phyloP scores from a whole-genome alignment of 2,797 vertebrate species.

The Pterois miles region DNA sequence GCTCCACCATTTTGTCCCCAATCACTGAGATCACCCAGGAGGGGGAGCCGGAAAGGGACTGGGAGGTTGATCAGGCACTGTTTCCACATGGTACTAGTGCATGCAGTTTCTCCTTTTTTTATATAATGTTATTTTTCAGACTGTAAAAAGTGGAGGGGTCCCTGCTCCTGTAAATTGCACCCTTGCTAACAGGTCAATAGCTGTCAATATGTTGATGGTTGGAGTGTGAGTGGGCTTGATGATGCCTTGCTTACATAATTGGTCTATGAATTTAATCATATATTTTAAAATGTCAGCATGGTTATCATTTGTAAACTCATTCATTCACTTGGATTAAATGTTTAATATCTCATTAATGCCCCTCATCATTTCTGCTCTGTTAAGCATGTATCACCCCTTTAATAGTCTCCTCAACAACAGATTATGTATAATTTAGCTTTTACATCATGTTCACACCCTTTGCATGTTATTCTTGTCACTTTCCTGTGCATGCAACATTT shows the following conservation, averaged over 20 bases:
- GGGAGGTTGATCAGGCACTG: no score
- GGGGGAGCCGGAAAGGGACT: no score
- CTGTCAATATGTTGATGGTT: conserved; percentile 38
- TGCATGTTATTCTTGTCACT: neutral
- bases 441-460: neutral
- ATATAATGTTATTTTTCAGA: no score
- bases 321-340: neutral
- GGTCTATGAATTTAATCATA: conserved; percentile 27
- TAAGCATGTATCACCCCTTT: neutral
- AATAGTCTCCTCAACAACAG: neutral
- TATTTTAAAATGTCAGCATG: neutral
- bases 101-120: no score
- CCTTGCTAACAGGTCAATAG: conserved; percentile 41
- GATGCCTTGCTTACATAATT: conserved; percentile 58
- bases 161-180: no score
- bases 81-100: no score
- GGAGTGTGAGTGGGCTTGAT: conserved; percentile 25
- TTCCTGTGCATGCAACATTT: neutral
- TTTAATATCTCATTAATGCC: conserved; percentile 19
- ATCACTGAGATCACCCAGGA: no score
- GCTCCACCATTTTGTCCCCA: no score
- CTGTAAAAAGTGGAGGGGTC: no score
- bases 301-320: neutral
- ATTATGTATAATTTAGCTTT: neutral
- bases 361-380: neutral